These are phyloP conservation scores for Paraplagusia blochii DNA, from an alignment of 2,113 vertebrate genomes.

Conservation along the genomic window DNA sequence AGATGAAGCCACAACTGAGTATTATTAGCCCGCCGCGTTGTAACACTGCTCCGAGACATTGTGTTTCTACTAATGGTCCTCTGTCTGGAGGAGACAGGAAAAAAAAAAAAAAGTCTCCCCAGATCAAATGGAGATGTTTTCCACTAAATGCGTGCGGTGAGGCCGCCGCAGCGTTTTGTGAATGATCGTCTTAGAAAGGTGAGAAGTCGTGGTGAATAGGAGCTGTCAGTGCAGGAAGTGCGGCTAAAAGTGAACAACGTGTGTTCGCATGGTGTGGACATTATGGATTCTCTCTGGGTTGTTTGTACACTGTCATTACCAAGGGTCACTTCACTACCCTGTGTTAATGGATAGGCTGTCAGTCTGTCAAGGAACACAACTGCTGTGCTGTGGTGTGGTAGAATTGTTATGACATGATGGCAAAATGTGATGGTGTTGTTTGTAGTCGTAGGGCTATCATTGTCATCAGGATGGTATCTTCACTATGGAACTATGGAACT, in stretches of 20 bases:
- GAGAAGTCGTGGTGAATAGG: constrained; percentile 48
- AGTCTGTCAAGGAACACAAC: constrained; percentile 46
- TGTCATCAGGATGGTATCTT: constrained; percentile 34
- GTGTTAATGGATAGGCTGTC: constrained; percentile 64
- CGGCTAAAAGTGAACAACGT: constrained; percentile 26
- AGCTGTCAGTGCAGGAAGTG: constrained; percentile 47
- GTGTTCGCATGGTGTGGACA: constrained; percentile 1
- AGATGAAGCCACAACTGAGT: constrained; percentile 81
- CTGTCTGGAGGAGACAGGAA: constrained; percentile 62
- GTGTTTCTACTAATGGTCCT: constrained; percentile 73
- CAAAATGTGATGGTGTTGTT: constrained; percentile 25
- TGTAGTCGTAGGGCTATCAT: constrained; percentile 30
- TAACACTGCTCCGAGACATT: constrained; percentile 65
- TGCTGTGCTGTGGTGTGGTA: constrained; percentile 18
- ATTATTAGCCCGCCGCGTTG: constrained; percentile 78
- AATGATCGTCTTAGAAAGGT: constrained; percentile 52
- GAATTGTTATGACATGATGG: constrained; percentile 21
- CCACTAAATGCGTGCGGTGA: constrained; percentile 47
- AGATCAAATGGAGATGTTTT: constrained; percentile 58
- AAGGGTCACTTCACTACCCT: constrained; percentile 49
- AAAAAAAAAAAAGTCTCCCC: constrained; percentile 44
- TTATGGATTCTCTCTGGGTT: constrained; percentile 45
- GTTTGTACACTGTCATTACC: constrained; percentile 63
- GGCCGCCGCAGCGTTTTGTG: constrained; percentile 39
- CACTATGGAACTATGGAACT: too few relatives aligned